Percentiles rank a stretch among this genome's conserved stretches.
Conservation (phyloP, 2,888 invertebrate genomes). For the Metellina segmentata region DNA sequence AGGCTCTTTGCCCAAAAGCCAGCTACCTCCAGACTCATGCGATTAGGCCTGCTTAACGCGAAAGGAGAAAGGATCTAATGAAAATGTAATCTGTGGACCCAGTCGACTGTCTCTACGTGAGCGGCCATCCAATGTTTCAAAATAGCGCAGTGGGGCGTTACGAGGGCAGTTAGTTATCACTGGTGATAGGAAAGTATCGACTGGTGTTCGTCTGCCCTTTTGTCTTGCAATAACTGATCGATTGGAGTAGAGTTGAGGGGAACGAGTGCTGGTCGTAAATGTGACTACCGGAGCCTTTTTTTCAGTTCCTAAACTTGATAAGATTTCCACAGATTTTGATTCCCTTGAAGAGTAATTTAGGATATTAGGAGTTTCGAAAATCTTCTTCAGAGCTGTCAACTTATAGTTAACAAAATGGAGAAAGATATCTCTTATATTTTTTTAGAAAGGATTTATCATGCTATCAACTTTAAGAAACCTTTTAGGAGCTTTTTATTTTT, state of each 20-base stretch:
- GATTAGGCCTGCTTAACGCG: too few species aligned
- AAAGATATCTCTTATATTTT: too few species aligned
- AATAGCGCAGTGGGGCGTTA: slow-evolving; percentile 33
- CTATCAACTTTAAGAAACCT: too few species aligned
- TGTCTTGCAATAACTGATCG: neutral
- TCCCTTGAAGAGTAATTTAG: neutral
- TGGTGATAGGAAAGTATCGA: slow-evolving; percentile 42
- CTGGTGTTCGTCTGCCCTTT: slow-evolving; percentile 22
- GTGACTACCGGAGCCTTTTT: neutral
- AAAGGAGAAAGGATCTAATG: slow-evolving; percentile 13
- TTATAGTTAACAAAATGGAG: too few species aligned
- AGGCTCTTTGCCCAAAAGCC: too few species aligned
- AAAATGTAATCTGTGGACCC: slow-evolving; percentile 53
- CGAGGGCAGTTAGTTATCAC: slow-evolving; percentile 40
- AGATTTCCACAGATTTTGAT: neutral
- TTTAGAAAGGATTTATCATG: too few species aligned
- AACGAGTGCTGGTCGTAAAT: too few species aligned
- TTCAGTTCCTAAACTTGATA: neutral
- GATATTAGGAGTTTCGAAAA: too few species aligned
- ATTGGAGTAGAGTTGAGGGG: neutral
- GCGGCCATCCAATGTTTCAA: slow-evolving; percentile 36
- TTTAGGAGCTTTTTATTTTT: too few species aligned
- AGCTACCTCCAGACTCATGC: too few species aligned
- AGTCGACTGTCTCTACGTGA: slow-evolving; percentile 16
- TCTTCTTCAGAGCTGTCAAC: too few species aligned